phyloP scores from a whole-genome alignment of 2,113 vertebrate species.

The Melanerpes formicivorus region DNA sequence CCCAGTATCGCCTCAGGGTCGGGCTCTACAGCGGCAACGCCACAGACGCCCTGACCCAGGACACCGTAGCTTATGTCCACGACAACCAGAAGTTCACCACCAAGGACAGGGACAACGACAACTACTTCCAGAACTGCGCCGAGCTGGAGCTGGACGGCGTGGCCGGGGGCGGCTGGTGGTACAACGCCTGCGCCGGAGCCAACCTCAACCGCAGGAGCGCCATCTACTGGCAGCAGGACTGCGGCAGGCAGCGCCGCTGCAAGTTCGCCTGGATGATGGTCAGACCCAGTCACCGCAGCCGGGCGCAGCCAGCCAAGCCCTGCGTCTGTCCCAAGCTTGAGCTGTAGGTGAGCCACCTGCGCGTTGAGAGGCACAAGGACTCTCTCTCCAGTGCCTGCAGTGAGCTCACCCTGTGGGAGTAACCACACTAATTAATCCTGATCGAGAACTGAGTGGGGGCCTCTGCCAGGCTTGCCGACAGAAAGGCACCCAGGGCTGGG shows the following conservation, averaged over 20 bases:
- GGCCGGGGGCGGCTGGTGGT: constrained; percentile 85
- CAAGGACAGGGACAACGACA: constrained; percentile 86
- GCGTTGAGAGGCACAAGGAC: background rate
- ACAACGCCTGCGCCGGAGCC: constrained; percentile 82
- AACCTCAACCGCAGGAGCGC: constrained; percentile 85
- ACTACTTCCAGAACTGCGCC: constrained; percentile 86
- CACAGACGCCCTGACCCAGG: constrained; percentile 81
- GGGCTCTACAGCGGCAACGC: constrained; percentile 83
- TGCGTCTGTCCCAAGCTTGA: constrained; percentile 79
- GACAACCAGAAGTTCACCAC: constrained; percentile 89
- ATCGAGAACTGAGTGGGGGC: background rate
- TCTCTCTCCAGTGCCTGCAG: background rate
- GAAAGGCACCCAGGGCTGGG: background rate
- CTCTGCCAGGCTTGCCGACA: background rate
- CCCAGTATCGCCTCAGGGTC: constrained; percentile 83
- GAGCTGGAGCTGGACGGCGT: constrained; percentile 82
- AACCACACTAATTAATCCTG: background rate
- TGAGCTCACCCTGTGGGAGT: background rate
- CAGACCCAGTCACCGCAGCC: constrained; percentile 69
- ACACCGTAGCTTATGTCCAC: constrained; percentile 89
- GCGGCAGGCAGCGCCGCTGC: constrained; percentile 79
- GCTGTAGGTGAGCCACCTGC: constrained; percentile 59
- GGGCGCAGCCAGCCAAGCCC: constrained; percentile 34
- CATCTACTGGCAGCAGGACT: constrained; percentile 88
- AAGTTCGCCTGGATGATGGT: constrained; percentile 89